Percentiles rank a stretch among this genome's conserved stretches.
phyloP scores from a whole-genome alignment of 2,888 invertebrate species.

The Bibio marci region DNA sequence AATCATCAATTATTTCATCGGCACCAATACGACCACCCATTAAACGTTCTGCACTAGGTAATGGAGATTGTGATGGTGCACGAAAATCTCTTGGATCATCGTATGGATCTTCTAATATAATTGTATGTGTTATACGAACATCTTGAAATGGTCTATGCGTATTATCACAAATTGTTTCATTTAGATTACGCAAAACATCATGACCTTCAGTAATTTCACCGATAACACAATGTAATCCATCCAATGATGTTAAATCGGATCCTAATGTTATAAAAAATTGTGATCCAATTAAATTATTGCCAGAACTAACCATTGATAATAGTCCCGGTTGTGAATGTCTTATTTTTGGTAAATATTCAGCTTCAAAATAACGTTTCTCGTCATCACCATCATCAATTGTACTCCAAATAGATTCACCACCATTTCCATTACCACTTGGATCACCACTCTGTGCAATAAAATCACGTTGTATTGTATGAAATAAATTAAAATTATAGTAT shows the following conservation, averaged over 20 bases:
- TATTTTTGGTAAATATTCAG: constrained; percentile 79
- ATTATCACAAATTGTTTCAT: constrained; percentile 86
- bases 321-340: constrained; percentile 75
- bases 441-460: constrained; percentile 98
- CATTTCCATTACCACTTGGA: constrained; percentile 77
- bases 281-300: constrained; percentile 75
- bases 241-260: constrained; percentile 72
- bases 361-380: constrained; percentile 69
- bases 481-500: constrained; percentile 91
- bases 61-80: constrained; percentile 75
- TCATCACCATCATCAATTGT: constrained; percentile 61
- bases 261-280: constrained; percentile 94
- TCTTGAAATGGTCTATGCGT: constrained; percentile 84
- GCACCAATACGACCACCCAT: constrained; percentile 78
- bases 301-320: constrained; percentile 88
- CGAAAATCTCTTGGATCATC: constrained; percentile 67
- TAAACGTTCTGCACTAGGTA: constrained; percentile 64
- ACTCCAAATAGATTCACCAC: constrained; percentile 81
- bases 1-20: constrained; percentile 86
- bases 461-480: constrained; percentile 82
- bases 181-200: constrained; percentile 72
- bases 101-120: constrained; percentile 90
- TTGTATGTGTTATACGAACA: constrained; percentile 90
- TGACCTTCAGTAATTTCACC: constrained; percentile 80
- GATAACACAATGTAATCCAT: constrained; percentile 85